Percentiles rank a stretch among this genome's conserved stretches.
Conservation (phyloP, 2,113 vertebrate species). For the Phycodurus eques region DNA sequence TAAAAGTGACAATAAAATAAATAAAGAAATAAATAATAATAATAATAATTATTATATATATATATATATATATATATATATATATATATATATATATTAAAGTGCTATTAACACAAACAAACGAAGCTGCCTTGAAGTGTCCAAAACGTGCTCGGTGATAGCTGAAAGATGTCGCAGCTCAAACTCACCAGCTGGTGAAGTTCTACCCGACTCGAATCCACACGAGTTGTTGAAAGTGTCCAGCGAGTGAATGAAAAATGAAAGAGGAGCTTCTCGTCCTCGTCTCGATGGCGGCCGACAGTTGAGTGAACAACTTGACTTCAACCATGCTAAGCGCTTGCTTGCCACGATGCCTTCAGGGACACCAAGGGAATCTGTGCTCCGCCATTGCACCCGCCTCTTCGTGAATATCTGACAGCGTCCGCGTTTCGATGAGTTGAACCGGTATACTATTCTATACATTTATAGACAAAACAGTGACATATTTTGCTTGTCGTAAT, state of each 20-base stretch:
- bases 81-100: too few relatives aligned
- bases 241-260: background rate
- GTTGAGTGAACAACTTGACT: conserved; percentile 28
- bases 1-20: too few relatives aligned
- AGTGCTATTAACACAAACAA: too few relatives aligned
- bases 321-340: background rate
- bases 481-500: background rate
- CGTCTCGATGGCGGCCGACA: background rate
- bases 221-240: background rate
- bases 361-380: conserved; percentile 17
- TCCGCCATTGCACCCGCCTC: background rate
- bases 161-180: background rate
- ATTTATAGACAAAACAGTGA: background rate
- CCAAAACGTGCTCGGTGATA: background rate
- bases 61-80: too few relatives aligned
- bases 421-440: background rate
- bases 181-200: conserved; percentile 34
- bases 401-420: background rate
- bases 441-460: background rate
- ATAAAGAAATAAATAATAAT: too few relatives aligned
- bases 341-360: conserved; percentile 39
- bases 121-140: too few relatives aligned
- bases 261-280: background rate
- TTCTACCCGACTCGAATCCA: background rate
- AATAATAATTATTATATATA: too few relatives aligned